These are phyloP conservation scores for Epinephelus malabaricus DNA, from an alignment of 2,797 vertebrate genomes.

Conservation along the genomic window DNA sequence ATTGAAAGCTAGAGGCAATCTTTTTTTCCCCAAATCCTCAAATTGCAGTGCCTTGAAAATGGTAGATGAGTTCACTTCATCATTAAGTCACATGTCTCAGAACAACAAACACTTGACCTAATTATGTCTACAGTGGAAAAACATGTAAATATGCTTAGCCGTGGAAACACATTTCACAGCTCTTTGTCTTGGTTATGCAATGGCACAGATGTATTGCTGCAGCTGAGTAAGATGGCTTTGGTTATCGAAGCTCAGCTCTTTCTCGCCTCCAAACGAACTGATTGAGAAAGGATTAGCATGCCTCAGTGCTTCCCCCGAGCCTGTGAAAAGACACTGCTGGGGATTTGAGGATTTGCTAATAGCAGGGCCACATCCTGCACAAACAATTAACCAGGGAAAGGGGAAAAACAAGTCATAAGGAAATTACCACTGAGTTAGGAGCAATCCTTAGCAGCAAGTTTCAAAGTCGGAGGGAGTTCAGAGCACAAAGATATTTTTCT, in stretches of 20 bases:
- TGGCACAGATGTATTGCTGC: background rate
- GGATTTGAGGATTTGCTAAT: conserved; percentile 62
- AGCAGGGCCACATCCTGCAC: conserved; percentile 51
- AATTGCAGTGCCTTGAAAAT: conserved; percentile 14
- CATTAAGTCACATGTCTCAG: conserved; percentile 9
- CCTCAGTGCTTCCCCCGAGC: conserved; percentile 27
- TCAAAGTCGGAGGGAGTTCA: conserved; percentile 29
- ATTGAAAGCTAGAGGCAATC: background rate
- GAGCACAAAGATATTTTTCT: background rate
- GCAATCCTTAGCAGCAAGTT: conserved; percentile 33
- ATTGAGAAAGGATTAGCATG: conserved; percentile 60
- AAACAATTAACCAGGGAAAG: conserved; percentile 56
- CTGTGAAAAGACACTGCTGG: conserved; percentile 42
- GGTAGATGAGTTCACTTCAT: conserved; percentile 4
- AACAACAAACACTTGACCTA: conserved; percentile 42
- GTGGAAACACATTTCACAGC: conserved; percentile 10
- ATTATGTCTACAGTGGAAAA: conserved; percentile 36
- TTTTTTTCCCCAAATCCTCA: background rate
- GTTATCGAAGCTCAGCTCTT: conserved; percentile 34
- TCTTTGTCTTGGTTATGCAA: conserved; percentile 31
- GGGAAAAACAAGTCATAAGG: background rate
- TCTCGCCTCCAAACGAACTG: conserved; percentile 32
- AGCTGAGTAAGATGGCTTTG: conserved; percentile 26
- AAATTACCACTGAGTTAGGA: conserved; percentile 28
- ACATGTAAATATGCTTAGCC: conserved; percentile 36